Base-by-base conservation (phyloP, 2,797 vertebrate species). In the Ambastaia sidthimunki region DNA sequence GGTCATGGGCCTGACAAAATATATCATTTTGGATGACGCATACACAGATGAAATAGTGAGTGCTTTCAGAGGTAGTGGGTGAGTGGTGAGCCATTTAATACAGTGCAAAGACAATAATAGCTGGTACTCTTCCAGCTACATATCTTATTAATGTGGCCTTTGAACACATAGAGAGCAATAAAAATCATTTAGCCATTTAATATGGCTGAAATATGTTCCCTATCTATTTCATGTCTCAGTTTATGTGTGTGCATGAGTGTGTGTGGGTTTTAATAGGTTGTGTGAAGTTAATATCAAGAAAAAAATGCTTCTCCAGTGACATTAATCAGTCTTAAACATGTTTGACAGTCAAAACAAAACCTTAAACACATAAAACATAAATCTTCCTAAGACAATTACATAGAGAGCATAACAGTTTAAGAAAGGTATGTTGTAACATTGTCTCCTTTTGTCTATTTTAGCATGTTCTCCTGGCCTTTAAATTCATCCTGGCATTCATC, bases 401-500 rank as follows among this genome's bases (percentile, higher is more conserved):
- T 9, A 3, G 9, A 23, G 10, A 44, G 6, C 37, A 41, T 41
- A 9, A 41, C 37, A 41, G 37, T 41, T 41, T 7, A 65, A 7
- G 31, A 65, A 44, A 31, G 48, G 6, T 77, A 31, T 67, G 15
- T 37, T 74, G 15, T n/a, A 47, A 74, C 50, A 48, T 18, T 25
- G 16, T 77, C 54, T 62, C 1, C 73, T 69, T 72, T 16, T 82
- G 50, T 71, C 79, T 47, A 84, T 92, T 91, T 16, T 90, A 99
- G 98, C 97, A 99, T 1, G 88, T 89, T 3, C 92, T 98, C 11
- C 87, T 99, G 87, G 96, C 95, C 59, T 67, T 97, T 71, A 99
- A 98, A 91, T 98, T 98, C 88, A 95, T 98, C 82, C 93, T 99
- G 90, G 91, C 95, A 0, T 98, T 97, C 89, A 91, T 96, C 84